A percentile compares a stretch with the other conserved stretches of the same genome.
Conservation (phyloP, 2,888 invertebrate species). For the Belgica antarctica region DNA sequence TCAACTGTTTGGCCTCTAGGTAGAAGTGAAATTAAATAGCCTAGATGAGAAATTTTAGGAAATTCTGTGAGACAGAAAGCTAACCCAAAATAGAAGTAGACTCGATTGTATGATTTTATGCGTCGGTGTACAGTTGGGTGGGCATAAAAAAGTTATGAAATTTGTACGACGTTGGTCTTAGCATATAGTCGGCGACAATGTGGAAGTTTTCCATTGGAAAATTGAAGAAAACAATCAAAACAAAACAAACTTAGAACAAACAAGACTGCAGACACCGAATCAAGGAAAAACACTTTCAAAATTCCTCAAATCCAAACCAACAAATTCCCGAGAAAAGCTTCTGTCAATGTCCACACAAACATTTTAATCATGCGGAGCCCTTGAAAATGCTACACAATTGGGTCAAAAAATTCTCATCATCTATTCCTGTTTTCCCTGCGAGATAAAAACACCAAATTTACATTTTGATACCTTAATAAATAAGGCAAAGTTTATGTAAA, state of each 20-base stretch:
- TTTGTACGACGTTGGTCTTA: neutral
- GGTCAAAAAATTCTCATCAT: neutral
- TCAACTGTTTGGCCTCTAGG: slow-evolving; percentile 16
- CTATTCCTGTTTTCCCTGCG: neutral
- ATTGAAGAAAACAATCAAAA: neutral
- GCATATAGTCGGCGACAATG: neutral
- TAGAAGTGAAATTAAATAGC: slow-evolving; percentile 17
- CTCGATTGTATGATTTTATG: too few species aligned
- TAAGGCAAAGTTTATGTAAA: slow-evolving; percentile 7
- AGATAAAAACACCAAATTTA: neutral
- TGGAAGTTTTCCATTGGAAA: neutral
- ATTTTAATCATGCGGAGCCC: neutral
- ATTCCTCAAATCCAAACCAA: slow-evolving; percentile 4
- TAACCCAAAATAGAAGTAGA: neutral
- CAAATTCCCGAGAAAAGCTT: neutral
- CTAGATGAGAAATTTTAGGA: slow-evolving; percentile 11
- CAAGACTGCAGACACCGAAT: neutral
- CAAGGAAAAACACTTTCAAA: neutral
- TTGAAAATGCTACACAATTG: neutral
- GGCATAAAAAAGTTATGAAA: neutral
- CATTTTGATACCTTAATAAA: slow-evolving; percentile 31
- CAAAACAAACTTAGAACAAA: neutral
- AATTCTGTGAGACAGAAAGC: neutral
- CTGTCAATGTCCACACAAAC: slow-evolving; percentile 1
- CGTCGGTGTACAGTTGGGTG: too few species aligned